Evolutionary conservation across 2,113 vertebrate species (phyloP), one percentile per base, ranked within the genome.

Genomic region (Chunga burmeisteri): DNA sequence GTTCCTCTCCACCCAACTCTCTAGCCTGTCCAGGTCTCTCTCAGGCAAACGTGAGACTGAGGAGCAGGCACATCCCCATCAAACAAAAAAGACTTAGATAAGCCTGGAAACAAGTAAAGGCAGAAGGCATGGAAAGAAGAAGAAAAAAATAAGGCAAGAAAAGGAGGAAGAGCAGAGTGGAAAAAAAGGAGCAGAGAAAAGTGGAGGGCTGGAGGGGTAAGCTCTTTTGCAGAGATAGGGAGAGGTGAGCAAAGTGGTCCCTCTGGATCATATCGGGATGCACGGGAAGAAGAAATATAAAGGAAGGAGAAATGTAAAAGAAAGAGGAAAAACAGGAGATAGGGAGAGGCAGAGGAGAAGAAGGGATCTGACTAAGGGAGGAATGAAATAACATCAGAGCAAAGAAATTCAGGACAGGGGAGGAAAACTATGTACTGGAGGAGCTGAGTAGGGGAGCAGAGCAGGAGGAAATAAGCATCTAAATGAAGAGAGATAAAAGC

Each of bases 401-500:
- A 79, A 86, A 81, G 15, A 89, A 84, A 89, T 72, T 81, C 44
- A 52, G 34, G 44, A 52, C 56, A 75, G 29, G 23, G 12, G 27
- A 92, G 68, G 36, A 90, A 96, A 95, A 62, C 25, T 71, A 7
- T 71, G 30, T n/a, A 46, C 72, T 70, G 70, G 53, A 85, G 62
- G 27, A 93, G 52, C 40, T 73, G 62, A 95, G 65, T 56, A 81
- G 59, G 18, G 73, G 58, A 86, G 52, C 42, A 36, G 80, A 74
- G 46, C 0, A 0, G 18, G 86, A 96, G 90, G 83, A 96, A 95
- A 84, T 63, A 78, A 97, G 86, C 20, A 89, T 94, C 40, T 22
- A 92, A 72, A 94, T 30, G 68, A 90, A 94, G 84, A 90, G 79
- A 93, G 91, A 94, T 94, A 91, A 95, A 85, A 46, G 6, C 73